These are phyloP conservation scores for Carcharodon carcharias DNA, from an alignment of 2,797 vertebrate genomes.

Conservation along the genomic window DNA sequence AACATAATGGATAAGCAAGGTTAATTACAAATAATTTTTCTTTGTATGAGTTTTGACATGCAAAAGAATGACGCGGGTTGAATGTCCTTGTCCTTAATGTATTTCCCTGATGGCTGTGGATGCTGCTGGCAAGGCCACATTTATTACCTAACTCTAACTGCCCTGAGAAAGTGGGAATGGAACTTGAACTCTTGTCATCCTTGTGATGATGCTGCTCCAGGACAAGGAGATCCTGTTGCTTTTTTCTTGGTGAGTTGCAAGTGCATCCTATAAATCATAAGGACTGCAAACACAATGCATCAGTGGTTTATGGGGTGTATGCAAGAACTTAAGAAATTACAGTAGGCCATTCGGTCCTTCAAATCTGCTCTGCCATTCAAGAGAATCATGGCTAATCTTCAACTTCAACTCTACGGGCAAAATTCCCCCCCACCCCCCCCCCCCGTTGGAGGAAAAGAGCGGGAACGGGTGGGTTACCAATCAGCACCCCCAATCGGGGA, in stretches of 20 bases:
- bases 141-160: neutral
- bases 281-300: neutral
- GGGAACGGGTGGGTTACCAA: too few relatives aligned
- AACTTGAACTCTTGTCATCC: neutral
- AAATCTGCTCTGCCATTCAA: too few relatives aligned
- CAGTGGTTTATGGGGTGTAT: neutral
- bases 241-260: neutral
- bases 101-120: too few relatives aligned
- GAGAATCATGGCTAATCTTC: too few relatives aligned
- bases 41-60: too few relatives aligned
- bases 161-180: neutral
- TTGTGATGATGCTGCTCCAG: neutral
- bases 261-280: neutral
- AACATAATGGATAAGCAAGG: neutral
- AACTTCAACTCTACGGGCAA: too few relatives aligned
- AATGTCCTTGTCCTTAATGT: neutral
- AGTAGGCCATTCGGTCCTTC: too few relatives aligned
- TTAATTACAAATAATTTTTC: too few relatives aligned
- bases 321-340: too few relatives aligned
- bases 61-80: neutral
- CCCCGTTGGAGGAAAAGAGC: too few relatives aligned
- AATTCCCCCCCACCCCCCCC: too few relatives aligned
- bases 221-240: neutral
- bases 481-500: too few relatives aligned
- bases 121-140: neutral